Conservation (phyloP, 1,140 invertebrate genomes). For the Pachypsylla venusta region DNA sequence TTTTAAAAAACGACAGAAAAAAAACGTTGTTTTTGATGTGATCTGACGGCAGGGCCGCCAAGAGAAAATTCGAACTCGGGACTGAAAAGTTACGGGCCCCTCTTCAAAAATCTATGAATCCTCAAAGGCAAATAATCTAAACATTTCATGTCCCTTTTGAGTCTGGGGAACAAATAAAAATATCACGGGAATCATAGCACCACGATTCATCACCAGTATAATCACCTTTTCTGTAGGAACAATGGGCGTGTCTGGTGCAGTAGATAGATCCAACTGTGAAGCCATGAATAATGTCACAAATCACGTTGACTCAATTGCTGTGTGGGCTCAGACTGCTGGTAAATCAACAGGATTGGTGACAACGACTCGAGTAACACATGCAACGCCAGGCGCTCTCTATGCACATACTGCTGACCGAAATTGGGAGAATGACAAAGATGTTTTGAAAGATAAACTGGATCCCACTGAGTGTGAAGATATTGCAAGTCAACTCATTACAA, state of each 20-base stretch:
- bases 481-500: conserved; percentile 33
- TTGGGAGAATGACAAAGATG: conserved; percentile 33
- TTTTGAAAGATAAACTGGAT: conserved; percentile 18
- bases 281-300: conserved; percentile 39
- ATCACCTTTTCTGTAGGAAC: too few relatives aligned
- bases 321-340: conserved; percentile 55
- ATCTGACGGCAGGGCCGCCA: too few relatives aligned
- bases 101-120: too few relatives aligned
- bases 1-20: too few relatives aligned
- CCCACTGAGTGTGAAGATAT: conserved; percentile 31
- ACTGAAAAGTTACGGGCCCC: too few relatives aligned
- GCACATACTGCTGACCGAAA: conserved; percentile 34
- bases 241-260: conserved; percentile 54
- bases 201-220: too few relatives aligned
- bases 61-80: too few relatives aligned
- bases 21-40: too few relatives aligned
- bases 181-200: too few relatives aligned
- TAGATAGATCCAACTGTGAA: conserved; percentile 40
- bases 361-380: conserved; percentile 39
- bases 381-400: conserved; percentile 42
- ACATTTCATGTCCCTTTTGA: too few relatives aligned
- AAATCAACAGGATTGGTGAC: conserved; percentile 54
- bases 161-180: too few relatives aligned
- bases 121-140: too few relatives aligned
- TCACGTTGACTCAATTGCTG: conserved; percentile 46